phyloP scores from a whole-genome alignment of 2,888 invertebrate genomes.

The Caenorhabditis imperialis region DNA sequence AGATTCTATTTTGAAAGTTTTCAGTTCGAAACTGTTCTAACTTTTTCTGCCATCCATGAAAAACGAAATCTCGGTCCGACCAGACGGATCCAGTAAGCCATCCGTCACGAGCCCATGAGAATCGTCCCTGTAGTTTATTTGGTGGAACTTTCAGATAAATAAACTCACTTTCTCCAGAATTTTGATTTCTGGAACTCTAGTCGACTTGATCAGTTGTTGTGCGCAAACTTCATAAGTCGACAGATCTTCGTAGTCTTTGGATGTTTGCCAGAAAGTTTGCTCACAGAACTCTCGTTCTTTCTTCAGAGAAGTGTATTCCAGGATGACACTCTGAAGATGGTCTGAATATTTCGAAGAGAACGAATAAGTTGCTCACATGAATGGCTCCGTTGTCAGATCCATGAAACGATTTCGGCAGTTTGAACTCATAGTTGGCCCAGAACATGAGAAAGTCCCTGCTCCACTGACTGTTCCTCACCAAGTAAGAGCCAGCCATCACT shows the following conservation, averaged over 20 bases:
- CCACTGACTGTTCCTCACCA: constrained; percentile 54
- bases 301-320: constrained; percentile 42
- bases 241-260: constrained; percentile 27
- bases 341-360: too few species aligned
- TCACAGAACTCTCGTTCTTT: constrained; percentile 33
- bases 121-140: constrained; percentile 41
- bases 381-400: constrained; percentile 66
- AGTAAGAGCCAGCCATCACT: constrained; percentile 74
- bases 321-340: constrained; percentile 53
- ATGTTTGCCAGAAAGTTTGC: constrained; percentile 29
- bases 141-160: background rate
- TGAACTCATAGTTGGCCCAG: constrained; percentile 58
- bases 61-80: constrained; percentile 60
- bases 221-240: constrained; percentile 65
- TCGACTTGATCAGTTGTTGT: constrained; percentile 57
- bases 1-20: background rate
- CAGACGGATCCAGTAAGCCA: constrained; percentile 63
- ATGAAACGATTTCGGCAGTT: constrained; percentile 58
- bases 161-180: constrained; percentile 58
- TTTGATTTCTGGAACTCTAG: constrained; percentile 24
- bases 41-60: constrained; percentile 69
- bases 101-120: constrained; percentile 63
- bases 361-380: constrained; percentile 57
- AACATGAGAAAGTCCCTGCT: constrained; percentile 46
- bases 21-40: constrained; percentile 1